Base-by-base conservation (phyloP, 2,797 vertebrate genomes). In the Eupleurogrammus muticus region DNA sequence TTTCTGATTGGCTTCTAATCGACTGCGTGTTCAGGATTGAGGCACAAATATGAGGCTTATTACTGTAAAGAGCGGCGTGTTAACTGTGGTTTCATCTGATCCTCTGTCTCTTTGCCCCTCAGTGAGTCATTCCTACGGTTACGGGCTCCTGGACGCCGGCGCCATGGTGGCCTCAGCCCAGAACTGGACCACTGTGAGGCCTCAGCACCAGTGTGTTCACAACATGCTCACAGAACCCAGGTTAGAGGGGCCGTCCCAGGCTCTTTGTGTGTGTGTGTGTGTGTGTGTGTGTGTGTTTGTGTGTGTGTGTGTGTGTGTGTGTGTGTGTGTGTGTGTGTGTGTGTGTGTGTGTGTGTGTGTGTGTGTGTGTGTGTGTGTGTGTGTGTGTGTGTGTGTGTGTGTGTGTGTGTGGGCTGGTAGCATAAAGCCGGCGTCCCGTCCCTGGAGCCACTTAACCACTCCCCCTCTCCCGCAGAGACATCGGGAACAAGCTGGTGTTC, bases 41-140 rank as follows among this genome's bases (percentile, higher is more conserved):
- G 14, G 19, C 23, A 63, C 40, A 46, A 24, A 46, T 68, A 32
- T 19, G 35, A 51, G 21, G 12, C 8, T 40, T 40, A 46, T 66
- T 23, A 10, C 32, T 59, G 19, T 5, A 42, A 21, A 64, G 48
- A 70, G 17, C 16, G 12, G 38, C 57, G 28, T 17, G 16, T 21
- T 50, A 16, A 19, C 21, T 67, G n/a, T 38, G 23, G 36, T 55
- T 44, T 69, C 32, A 19, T 61, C 50, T 63, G 34, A 19, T 35
- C n/a, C 0, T 14, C 40, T 59, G 40, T 66, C 55, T 42, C 48
- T 47, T 34, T 7, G 24, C 58, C 44, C 12, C 16, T 56, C 36
- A 99, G 98, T 99, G 87, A 99, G 98, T 90, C 98, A 99, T 69
- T 98, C 98, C 0, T 99, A 98, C 0, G 98, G 98, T 67, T 99